phyloP scores from a whole-genome alignment of 2,888 invertebrate genomes.

The Clusia tigrina region DNA sequence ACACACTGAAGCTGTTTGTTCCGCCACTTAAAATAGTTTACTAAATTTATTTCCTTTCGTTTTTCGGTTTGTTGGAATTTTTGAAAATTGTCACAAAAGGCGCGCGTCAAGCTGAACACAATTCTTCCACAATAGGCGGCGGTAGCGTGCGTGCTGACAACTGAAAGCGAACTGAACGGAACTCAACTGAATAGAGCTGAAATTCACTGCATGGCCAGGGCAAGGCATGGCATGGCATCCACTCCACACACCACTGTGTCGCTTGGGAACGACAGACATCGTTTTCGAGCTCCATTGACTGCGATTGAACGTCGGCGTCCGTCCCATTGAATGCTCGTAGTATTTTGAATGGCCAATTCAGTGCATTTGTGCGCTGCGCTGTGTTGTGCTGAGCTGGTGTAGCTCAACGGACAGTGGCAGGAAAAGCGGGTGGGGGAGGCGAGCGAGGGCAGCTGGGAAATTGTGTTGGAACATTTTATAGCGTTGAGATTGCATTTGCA shows the following conservation, averaged over 20 bases:
- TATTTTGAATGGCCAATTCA: background rate
- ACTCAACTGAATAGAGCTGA: background rate
- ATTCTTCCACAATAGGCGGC: conserved; percentile 5
- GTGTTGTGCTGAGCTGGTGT: background rate
- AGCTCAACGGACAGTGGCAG: background rate
- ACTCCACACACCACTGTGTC: background rate
- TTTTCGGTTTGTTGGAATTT: background rate
- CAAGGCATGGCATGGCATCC: background rate
- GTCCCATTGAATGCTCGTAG: conserved; percentile 1
- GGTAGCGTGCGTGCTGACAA: conserved; percentile 25
- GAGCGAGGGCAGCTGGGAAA: background rate
- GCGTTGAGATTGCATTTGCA: background rate
- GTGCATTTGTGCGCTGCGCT: background rate
- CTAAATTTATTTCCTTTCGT: background rate
- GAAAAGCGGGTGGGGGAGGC: too few species aligned
- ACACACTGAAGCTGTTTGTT: background rate
- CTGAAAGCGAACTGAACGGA: conserved; percentile 28
- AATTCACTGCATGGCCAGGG: background rate
- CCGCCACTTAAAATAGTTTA: background rate
- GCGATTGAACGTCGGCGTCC: conserved; percentile 20
- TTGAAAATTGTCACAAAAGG: background rate
- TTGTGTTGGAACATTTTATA: background rate
- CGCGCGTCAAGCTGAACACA: conserved; percentile 17
- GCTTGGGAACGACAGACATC: conserved; percentile 18
- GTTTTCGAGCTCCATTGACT: conserved; percentile 48